Percentiles rank a stretch among this genome's conserved stretches.
Evolutionary conservation across 2,888 invertebrate species (phyloP).

Genomic region (Danaus chrysippus): DNA sequence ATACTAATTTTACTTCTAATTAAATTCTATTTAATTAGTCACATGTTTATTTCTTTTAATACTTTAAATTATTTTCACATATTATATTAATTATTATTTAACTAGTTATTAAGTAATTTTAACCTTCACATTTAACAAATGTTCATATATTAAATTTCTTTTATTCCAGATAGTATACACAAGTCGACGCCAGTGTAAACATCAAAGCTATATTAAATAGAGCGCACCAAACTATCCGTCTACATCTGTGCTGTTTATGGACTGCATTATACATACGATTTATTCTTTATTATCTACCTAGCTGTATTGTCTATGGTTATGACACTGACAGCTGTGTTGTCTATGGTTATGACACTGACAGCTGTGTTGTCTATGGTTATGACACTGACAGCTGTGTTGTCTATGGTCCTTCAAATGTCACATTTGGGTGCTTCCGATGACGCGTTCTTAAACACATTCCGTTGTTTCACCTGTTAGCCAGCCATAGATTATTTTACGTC

Average conservation of each 20-base stretch:
- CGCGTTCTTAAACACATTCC: conserved; percentile 64
- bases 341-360: too few relatives aligned
- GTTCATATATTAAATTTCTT: conserved; percentile 14
- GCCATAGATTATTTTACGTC: conserved; percentile 21
- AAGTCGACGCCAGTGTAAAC: conserved; percentile 59
- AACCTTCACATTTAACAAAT: too few relatives aligned
- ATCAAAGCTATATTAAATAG: conserved; percentile 59
- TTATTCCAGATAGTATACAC: conserved; percentile 55
- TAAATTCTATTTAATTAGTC: too few relatives aligned
- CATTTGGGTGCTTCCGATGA: conserved; percentile 59
- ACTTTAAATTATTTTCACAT: too few relatives aligned
- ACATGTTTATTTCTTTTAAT: too few relatives aligned
- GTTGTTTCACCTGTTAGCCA: conserved; percentile 44
- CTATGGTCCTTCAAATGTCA: conserved; percentile 30
- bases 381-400: conserved; percentile 45
- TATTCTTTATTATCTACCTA: conserved; percentile 50
- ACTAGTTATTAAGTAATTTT: too few relatives aligned
- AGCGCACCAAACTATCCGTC: conserved; percentile 56
- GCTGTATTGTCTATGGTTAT: too few relatives aligned
- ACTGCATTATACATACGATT: conserved; percentile 63
- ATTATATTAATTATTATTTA: too few relatives aligned
- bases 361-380: conserved; percentile 45
- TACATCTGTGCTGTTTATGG: conserved; percentile 43
- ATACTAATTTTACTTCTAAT: too few relatives aligned
- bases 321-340: too few relatives aligned